These are phyloP conservation scores for Acomys russatus DNA, from an alignment of 2,797 vertebrate species.

Conservation along the genomic window DNA sequence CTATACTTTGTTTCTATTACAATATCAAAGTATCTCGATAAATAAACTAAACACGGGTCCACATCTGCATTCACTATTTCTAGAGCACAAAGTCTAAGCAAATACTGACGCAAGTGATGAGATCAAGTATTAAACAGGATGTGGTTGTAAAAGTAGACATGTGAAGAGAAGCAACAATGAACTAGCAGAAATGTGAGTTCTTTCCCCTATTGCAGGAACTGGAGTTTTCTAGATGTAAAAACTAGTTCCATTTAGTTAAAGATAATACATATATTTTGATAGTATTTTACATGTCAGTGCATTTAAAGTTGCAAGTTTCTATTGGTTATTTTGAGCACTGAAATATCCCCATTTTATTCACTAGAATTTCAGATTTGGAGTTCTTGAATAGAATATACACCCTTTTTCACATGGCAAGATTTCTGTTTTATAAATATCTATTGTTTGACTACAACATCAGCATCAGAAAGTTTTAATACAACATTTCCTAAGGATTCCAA, in stretches of 20 bases:
- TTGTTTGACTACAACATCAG: background rate
- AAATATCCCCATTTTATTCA: background rate
- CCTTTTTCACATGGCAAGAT: background rate
- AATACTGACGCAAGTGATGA: background rate
- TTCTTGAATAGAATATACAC: background rate
- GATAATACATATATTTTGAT: background rate
- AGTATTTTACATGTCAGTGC: background rate
- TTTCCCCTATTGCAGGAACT: background rate
- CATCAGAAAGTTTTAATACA: background rate
- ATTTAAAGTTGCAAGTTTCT: background rate
- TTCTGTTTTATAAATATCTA: background rate
- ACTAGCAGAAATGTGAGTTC: background rate
- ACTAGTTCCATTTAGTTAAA: background rate
- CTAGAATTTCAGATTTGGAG: background rate
- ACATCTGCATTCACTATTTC: background rate
- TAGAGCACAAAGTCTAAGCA: background rate
- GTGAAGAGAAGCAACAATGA: background rate
- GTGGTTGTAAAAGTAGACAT: fast-evolving
- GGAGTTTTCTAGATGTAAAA: background rate
- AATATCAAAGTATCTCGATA: background rate
- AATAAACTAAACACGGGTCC: background rate
- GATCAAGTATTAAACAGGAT: fast-evolving
- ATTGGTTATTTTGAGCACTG: background rate
- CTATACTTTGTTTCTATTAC: background rate
- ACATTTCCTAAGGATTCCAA: constrained; percentile 9